Conservation (phyloP, 64 coral and sea anemone species). For the Platygyra sinensis region DNA sequence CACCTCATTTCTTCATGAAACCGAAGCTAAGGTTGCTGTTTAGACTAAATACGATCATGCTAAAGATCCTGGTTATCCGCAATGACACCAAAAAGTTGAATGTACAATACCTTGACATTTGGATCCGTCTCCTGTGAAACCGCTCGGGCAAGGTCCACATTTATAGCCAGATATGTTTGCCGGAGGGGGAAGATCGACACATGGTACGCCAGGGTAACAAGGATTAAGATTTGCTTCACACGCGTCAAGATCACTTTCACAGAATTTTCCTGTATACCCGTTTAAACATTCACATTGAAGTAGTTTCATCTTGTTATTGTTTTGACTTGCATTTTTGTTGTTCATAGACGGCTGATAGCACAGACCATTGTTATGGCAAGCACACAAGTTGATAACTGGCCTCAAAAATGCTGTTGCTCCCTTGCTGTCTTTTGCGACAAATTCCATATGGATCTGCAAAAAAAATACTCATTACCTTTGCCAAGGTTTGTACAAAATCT, state of each 20-base stretch:
- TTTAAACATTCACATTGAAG: not conserved
- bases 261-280: conserved; percentile 24
- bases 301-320: not conserved
- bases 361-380: not conserved
- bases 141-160: conserved; percentile 40
- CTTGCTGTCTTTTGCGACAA: not conserved
- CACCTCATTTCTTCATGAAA: too few relatives aligned
- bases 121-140: conserved; percentile 28
- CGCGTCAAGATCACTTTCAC: conserved; percentile 32
- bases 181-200: conserved; percentile 7
- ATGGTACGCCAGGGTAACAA: conserved; percentile 25
- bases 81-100: too few relatives aligned
- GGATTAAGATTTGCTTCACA: conserved; percentile 44
- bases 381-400: not conserved
- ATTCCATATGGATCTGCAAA: conserved; percentile 12
- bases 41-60: not conserved
- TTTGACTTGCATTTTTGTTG: not conserved
- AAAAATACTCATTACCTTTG: not conserved
- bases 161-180: conserved; percentile 33
- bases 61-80: not conserved
- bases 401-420: conserved; percentile 1
- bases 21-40: not conserved
- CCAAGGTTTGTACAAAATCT: too few relatives aligned
- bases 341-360: not conserved
- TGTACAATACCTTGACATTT: conserved; percentile 22